phyloP scores from a whole-genome alignment of 2,888 invertebrate species.

The Caenorhabditis japonica region DNA sequence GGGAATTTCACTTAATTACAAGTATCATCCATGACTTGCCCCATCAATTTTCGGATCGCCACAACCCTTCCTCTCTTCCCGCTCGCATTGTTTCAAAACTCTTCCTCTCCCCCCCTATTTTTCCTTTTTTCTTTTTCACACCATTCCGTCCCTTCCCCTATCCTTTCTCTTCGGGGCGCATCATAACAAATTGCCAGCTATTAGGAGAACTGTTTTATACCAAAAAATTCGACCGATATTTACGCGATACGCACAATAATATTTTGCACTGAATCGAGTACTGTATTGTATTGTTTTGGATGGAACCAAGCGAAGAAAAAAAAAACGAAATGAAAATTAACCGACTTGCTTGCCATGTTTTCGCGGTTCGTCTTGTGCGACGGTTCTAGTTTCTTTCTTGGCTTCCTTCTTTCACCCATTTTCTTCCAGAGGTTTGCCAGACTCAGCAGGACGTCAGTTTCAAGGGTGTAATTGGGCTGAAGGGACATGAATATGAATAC shows the following conservation, averaged over 20 bases:
- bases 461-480: constrained; percentile 40
- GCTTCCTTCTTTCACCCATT: constrained; percentile 4
- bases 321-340: too few species aligned
- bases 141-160: constrained; percentile 10
- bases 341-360: background rate
- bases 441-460: constrained; percentile 43
- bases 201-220: constrained; percentile 44
- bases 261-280: too few species aligned
- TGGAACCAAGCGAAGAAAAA: too few species aligned
- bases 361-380: too few species aligned
- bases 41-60: constrained; percentile 45
- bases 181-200: constrained; percentile 50
- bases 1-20: constrained; percentile 35
- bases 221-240: constrained; percentile 10
- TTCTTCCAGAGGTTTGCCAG: constrained; percentile 17
- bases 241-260: too few species aligned
- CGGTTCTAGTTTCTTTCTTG: too few species aligned
- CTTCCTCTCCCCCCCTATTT: background rate
- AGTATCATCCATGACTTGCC: constrained; percentile 34
- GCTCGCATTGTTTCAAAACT: constrained; percentile 37
- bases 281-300: too few species aligned
- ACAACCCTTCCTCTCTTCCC: background rate
- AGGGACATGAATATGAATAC: constrained; percentile 29
- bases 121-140: constrained; percentile 19
- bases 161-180: constrained; percentile 16